phyloP scores from a whole-genome alignment of 2,888 invertebrate species.

The Sthenelais limicola region DNA sequence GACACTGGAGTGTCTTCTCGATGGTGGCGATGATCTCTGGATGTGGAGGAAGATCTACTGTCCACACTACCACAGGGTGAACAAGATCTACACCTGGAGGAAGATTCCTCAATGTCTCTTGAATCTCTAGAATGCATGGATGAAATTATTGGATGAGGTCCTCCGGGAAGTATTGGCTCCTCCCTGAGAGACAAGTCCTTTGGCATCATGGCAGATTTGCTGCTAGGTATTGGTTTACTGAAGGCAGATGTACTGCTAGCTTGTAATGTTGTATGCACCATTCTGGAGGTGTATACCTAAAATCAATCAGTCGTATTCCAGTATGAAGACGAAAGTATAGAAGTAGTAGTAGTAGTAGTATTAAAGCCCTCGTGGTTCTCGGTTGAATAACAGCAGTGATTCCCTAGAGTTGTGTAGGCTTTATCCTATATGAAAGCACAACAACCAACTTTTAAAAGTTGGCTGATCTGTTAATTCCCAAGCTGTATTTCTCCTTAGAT shows the following conservation, averaged over 20 bases:
- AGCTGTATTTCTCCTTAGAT: too few relatives aligned
- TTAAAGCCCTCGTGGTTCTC: too few relatives aligned
- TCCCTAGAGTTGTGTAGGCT: too few relatives aligned
- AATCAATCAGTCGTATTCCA: too few relatives aligned
- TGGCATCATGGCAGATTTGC: constrained; percentile 2
- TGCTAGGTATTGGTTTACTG: constrained; percentile 6
- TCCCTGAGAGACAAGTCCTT: not conserved
- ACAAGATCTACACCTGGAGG: constrained; percentile 29
- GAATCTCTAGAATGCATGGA: too few relatives aligned
- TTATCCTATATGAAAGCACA: too few relatives aligned
- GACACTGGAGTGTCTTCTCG: not conserved
- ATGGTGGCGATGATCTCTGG: not conserved
- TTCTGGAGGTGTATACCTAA: too few relatives aligned
- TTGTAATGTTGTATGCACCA: constrained; percentile 34
- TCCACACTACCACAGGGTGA: constrained; percentile 11
- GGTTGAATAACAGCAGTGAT: too few relatives aligned
- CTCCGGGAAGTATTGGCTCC: not conserved
- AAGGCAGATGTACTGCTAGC: constrained; percentile 36
- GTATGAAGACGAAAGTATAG: too few relatives aligned
- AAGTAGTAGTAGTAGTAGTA: too few relatives aligned
- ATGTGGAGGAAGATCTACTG: not conserved
- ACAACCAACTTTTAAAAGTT: too few relatives aligned
- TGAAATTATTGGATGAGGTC: not conserved
- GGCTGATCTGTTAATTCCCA: too few relatives aligned
- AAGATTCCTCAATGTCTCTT: constrained; percentile 13